Conservation (phyloP, 2,797 vertebrate species). For the Kryptopterus vitreolus region DNA sequence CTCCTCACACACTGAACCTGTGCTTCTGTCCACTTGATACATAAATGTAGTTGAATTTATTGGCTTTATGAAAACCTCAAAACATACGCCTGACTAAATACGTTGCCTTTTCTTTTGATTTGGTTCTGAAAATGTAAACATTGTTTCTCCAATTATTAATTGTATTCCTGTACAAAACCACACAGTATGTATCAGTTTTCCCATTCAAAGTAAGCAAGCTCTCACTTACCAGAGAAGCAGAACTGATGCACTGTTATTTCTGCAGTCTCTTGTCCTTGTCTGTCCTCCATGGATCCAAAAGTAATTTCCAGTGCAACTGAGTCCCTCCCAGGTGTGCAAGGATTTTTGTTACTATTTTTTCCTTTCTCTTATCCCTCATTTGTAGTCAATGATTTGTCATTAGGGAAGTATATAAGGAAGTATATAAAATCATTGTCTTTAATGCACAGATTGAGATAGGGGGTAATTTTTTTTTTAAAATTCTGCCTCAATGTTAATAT, state of each 20-base stretch:
- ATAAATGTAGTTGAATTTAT: neutral
- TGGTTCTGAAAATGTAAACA: neutral
- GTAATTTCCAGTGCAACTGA: conserved; percentile 27
- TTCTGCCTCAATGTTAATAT: neutral
- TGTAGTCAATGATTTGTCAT: conserved; percentile 29
- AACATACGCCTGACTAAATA: neutral
- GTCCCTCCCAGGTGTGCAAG: conserved; percentile 10
- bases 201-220: conserved; percentile 3
- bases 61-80: neutral
- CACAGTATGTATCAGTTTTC: neutral
- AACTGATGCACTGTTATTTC: conserved; percentile 1
- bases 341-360: neutral
- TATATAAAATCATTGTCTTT: conserved; percentile 32
- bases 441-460: conserved; percentile 44
- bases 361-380: conserved; percentile 15
- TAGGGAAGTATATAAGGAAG: conserved; percentile 20
- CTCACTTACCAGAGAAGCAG: conserved; percentile 13
- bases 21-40: neutral
- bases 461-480: neutral
- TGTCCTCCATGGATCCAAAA: conserved; percentile 30
- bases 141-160: neutral
- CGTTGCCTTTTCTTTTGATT: neutral
- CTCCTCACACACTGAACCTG: conserved; percentile 19
- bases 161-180: neutral
- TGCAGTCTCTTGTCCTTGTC: conserved; percentile 33